phyloP scores from a whole-genome alignment of 1,140 invertebrate species.

The Belonocnema kinseyi region DNA sequence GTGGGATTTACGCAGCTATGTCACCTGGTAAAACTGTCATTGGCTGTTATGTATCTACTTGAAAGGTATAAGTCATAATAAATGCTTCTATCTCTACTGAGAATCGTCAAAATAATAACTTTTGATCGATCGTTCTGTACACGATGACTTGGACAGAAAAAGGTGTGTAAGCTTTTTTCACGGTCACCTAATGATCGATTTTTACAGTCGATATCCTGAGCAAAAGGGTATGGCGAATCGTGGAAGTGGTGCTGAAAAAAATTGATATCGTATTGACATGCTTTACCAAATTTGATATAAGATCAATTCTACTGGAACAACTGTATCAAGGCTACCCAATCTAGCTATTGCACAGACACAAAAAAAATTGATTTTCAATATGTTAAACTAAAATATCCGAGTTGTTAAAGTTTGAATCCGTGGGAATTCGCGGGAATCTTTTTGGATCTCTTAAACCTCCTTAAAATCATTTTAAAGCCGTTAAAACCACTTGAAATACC shows the following conservation, averaged over 20 bases:
- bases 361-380: no score
- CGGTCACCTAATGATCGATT: conserved; percentile 1
- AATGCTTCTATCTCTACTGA: neutral
- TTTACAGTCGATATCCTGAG: neutral
- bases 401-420: no score
- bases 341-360: no score
- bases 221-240: neutral
- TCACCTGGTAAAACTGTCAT: conserved; percentile 3
- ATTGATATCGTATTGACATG: neutral
- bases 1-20: conserved; percentile 28
- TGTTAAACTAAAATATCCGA: no score
- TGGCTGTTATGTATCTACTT: neutral
- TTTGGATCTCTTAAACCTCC: no score
- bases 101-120: conserved; percentile 22
- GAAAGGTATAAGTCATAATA: conserved; percentile 1
- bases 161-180: neutral
- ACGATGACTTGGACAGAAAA: neutral
- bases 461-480: no score
- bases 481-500: no score
- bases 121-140: conserved; percentile 2
- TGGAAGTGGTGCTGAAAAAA: neutral
- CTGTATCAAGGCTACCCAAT: no score
- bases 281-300: neutral
- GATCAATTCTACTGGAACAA: no score
- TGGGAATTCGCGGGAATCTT: no score